Base-by-base conservation (phyloP, 2,113 vertebrate genomes). In the Peucedramus taeniatus region DNA sequence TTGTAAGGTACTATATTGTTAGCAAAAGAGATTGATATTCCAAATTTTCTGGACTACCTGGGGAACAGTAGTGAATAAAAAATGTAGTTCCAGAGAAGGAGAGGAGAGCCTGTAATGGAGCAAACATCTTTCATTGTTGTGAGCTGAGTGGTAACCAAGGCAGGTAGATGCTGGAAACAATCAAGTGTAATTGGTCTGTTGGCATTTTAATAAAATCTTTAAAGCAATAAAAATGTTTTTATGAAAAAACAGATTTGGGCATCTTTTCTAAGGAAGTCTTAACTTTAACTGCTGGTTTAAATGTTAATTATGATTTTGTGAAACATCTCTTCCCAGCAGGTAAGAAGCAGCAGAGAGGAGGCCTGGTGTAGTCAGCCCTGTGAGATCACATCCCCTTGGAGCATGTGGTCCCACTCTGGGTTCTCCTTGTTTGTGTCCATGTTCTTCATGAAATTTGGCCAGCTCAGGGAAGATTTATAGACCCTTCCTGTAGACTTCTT, bases 201-300 rank as follows among this genome's bases (percentile, higher is more conserved):
- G 93, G 80, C 95, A 90, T 94, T 96, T 97, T 82, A 87, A 92
- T 95, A 84, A 94, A 96, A 95, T 60, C 70, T 95, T 92, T 91
- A 66, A 79, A 90, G 91, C 90, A 95, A 83, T 95, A 96, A 95
- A 97, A 93, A 90, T 45, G n/a, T 82, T 96, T 95, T 95, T 95
- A 95, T 86, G 96, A 85, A 89, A 89, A 85, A 97, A 92, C 90
- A 87, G 74, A 70, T 92, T 93, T 71, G 74, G 70, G 57, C 70
- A 80, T 92, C 45, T 87, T 90, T 90, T 87, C 53, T 35, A 60
- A 54, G 64, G 75, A 84, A 61, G 11, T 87, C 83, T 95, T 76
- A 71, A 65, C 51, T 72, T 26, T 44, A 71, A 33, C 23, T 84
- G 69, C 70, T 80, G 54, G n/a, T 97, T 95, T 53, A 70, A 93